These are phyloP conservation scores for Archips xylosteana DNA, from an alignment of 2,888 invertebrate species.

Conservation along the genomic window DNA sequence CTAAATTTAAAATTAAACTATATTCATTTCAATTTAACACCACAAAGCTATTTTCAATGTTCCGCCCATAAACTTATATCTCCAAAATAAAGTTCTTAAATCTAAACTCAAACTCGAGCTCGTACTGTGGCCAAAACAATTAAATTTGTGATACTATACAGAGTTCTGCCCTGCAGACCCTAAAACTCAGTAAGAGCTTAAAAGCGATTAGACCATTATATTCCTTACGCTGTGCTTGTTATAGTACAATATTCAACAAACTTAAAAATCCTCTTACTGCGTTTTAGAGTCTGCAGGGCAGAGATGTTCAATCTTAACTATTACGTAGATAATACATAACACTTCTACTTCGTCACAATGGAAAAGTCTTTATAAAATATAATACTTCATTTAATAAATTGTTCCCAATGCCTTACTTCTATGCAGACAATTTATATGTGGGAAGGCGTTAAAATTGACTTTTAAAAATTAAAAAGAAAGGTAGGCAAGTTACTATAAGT, in stretches of 20 bases:
- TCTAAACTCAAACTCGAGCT: not conserved
- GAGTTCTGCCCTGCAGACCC: no score
- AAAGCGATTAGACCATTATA: no score
- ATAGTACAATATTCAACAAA: no score
- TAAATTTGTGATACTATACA: not conserved
- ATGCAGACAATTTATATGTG: not conserved
- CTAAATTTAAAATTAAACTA: not conserved
- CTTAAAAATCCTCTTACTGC: no score
- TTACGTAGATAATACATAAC: not conserved
- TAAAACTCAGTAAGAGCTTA: no score
- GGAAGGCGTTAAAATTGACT: not conserved
- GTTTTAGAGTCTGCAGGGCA: no score
- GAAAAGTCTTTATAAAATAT: slow-evolving; percentile 28
- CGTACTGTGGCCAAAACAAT: not conserved
- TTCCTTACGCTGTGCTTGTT: no score
- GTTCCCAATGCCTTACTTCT: slow-evolving; percentile 22
- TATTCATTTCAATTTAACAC: not conserved
- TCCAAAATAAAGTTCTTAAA: not conserved
- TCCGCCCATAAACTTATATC: not conserved
- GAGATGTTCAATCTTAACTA: not conserved
- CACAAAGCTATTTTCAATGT: not conserved
- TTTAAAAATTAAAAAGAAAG: no score
- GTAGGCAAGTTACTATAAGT: not conserved
- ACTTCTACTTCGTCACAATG: not conserved
- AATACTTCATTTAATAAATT: slow-evolving; percentile 21